phyloP scores from a whole-genome alignment of 2,888 invertebrate species.

The Thelaira solivaga region DNA sequence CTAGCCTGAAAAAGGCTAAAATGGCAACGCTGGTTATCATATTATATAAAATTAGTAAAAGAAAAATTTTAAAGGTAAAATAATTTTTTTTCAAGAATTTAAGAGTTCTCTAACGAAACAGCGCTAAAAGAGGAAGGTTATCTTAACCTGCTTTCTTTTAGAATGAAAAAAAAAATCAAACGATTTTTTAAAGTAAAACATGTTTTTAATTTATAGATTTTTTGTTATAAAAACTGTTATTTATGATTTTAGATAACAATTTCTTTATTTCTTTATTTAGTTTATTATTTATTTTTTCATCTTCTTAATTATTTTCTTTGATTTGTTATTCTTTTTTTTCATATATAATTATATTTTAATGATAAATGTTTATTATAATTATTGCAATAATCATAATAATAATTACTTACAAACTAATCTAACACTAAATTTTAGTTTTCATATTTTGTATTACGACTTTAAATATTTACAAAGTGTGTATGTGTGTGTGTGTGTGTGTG shows the following conservation, averaged over 20 bases:
- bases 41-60: no score
- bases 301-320: slow-evolving; percentile 59
- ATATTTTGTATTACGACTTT: slow-evolving; percentile 34
- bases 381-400: slow-evolving; percentile 56
- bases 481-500: slow-evolving; percentile 58
- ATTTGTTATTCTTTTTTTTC: slow-evolving; percentile 58
- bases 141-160: neutral
- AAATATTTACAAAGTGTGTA: slow-evolving; percentile 62
- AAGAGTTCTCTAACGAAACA: no score
- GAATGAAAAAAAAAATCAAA: neutral
- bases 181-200: slow-evolving; percentile 34
- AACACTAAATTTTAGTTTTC: slow-evolving; percentile 72
- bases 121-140: no score
- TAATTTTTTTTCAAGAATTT: no score
- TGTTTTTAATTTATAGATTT: slow-evolving; percentile 43
- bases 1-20: no score
- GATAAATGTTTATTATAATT: slow-evolving; percentile 59
- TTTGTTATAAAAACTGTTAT: slow-evolving; percentile 58
- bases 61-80: no score
- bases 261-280: slow-evolving; percentile 64
- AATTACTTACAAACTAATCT: slow-evolving; percentile 73
- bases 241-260: slow-evolving; percentile 65
- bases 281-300: slow-evolving; percentile 52
- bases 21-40: no score
- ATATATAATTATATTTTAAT: slow-evolving; percentile 63